Conservation (phyloP, 2,888 invertebrate genomes). For the Gandaritis pyraliata region DNA sequence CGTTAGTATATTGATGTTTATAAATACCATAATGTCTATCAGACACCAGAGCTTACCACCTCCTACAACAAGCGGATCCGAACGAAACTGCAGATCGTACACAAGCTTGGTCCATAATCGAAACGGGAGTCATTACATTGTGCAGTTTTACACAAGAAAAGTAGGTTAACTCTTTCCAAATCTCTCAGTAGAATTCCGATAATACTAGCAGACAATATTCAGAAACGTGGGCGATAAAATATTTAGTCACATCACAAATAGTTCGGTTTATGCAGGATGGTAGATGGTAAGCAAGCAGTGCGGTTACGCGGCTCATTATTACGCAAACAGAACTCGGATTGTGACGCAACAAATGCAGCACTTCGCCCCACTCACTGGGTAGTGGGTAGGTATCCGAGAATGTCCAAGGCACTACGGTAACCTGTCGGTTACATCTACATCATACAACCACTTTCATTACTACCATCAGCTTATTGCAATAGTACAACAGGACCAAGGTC, state of each 20-base stretch:
- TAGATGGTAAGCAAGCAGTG: conserved; percentile 17
- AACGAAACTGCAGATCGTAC: too few relatives aligned
- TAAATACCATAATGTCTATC: too few relatives aligned
- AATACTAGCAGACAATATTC: background rate
- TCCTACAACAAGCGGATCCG: too few relatives aligned
- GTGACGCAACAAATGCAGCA: conserved; percentile 50
- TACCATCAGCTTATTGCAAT: too few relatives aligned
- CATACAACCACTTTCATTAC: conserved; percentile 7
- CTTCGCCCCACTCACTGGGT: conserved; percentile 21
- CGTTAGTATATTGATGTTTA: too few relatives aligned
- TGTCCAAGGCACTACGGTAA: conserved; percentile 14
- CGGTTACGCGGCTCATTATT: conserved; percentile 50
- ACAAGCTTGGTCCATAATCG: too few relatives aligned
- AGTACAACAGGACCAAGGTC: too few relatives aligned
- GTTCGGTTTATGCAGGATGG: conserved; percentile 8
- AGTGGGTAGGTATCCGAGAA: conserved; percentile 14
- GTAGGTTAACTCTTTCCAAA: too few relatives aligned
- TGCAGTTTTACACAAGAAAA: too few relatives aligned
- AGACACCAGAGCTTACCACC: too few relatives aligned
- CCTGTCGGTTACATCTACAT: background rate
- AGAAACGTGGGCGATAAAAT: background rate
- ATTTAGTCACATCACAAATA: conserved; percentile 9
- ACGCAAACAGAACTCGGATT: conserved; percentile 47
- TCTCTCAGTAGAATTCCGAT: too few relatives aligned
- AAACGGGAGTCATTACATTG: too few relatives aligned